Evolutionary conservation across 2,797 vertebrate species (phyloP).

Genomic region (Cetoscarus ocellatus): DNA sequence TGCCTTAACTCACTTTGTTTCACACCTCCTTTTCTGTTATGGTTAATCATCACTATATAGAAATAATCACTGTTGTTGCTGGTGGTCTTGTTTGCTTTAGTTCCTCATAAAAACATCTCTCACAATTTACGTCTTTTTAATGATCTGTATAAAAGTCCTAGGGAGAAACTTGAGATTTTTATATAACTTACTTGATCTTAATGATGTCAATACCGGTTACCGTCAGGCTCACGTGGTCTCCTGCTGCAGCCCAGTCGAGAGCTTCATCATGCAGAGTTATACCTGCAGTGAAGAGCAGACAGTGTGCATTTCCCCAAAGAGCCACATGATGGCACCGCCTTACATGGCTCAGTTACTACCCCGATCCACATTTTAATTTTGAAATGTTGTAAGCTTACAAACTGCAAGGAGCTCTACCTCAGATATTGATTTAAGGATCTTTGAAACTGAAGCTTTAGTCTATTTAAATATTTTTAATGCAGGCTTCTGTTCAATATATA

Average conservation of each 20-base stretch:
- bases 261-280: slow-evolving; percentile 95
- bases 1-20: too few species aligned
- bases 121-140: too few species aligned
- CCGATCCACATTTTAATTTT: neutral
- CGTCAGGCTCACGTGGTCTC: slow-evolving; percentile 96
- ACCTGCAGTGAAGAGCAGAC: slow-evolving; percentile 81
- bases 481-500: neutral
- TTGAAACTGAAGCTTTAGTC: neutral
- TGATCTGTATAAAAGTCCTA: too few species aligned
- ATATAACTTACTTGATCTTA: slow-evolving; percentile 93
- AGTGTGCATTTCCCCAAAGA: neutral
- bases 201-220: slow-evolving; percentile 99
- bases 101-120: too few species aligned
- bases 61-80: too few species aligned
- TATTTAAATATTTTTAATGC: neutral
- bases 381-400: neutral
- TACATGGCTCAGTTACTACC: neutral
- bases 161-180: too few species aligned
- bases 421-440: too few species aligned
- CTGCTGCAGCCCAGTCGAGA: slow-evolving; percentile 97
- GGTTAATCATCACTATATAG: too few species aligned
- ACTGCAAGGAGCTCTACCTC: neutral
- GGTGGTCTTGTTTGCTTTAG: too few species aligned
- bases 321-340: slow-evolving; percentile 71
- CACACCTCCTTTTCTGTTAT: too few species aligned